These are phyloP conservation scores for Valencia hispanica DNA, from an alignment of 2,797 vertebrate genomes.

Conservation along the genomic window DNA sequence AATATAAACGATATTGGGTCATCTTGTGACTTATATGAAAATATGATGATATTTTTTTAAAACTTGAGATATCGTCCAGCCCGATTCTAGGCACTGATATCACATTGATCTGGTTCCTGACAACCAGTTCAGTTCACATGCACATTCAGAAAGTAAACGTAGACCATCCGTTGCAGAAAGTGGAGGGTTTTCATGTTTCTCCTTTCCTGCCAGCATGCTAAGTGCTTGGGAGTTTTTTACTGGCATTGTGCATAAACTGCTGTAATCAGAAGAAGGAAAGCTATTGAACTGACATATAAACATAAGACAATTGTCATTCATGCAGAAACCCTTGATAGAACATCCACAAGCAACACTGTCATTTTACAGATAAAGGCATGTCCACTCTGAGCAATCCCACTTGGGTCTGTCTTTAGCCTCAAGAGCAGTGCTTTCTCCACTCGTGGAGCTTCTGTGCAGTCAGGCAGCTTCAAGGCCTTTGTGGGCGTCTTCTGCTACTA, in stretches of 20 bases:
- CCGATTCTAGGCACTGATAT: neutral
- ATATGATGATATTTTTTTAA: too few relatives aligned
- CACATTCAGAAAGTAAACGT: neutral
- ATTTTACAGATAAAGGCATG: slow-evolving; percentile 10
- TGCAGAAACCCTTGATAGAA: slow-evolving; percentile 28
- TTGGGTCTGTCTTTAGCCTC: slow-evolving; percentile 22
- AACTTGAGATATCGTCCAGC: too few relatives aligned
- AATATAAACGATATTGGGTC: too few relatives aligned
- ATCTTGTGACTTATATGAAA: too few relatives aligned
- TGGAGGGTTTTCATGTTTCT: slow-evolving; percentile 52
- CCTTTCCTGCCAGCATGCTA: slow-evolving; percentile 46
- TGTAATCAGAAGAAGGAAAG: slow-evolving; percentile 9
- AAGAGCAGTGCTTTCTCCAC: slow-evolving; percentile 39
- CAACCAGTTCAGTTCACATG: neutral
- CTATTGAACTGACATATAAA: slow-evolving; percentile 19
- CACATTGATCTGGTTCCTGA: neutral
- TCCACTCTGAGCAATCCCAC: slow-evolving; percentile 6
- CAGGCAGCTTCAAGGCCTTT: slow-evolving; percentile 49
- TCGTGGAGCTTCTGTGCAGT: slow-evolving; percentile 31
- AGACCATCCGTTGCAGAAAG: slow-evolving; percentile 52
- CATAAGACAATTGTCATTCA: slow-evolving; percentile 3
- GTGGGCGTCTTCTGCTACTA: slow-evolving; percentile 30
- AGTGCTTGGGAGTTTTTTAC: slow-evolving; percentile 67
- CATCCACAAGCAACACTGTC: slow-evolving; percentile 18
- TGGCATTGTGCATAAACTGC: slow-evolving; percentile 52